Conservation (phyloP, 2,888 invertebrate genomes). For the Periphyllus acericola region DNA sequence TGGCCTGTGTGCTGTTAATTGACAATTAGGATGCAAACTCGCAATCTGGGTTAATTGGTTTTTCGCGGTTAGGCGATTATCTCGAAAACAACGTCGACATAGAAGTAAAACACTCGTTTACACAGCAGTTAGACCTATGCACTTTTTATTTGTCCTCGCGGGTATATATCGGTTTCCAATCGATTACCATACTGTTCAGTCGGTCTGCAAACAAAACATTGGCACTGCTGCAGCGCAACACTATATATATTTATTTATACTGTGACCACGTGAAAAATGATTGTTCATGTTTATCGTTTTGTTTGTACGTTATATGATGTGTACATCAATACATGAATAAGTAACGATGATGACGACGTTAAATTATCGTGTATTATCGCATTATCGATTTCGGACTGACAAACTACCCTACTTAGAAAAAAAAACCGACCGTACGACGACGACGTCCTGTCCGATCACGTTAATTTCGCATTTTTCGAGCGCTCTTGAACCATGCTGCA, state of each 20-base stretch:
- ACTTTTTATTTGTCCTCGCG: neutral
- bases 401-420: too few species aligned
- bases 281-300: neutral
- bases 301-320: neutral
- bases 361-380: neutral
- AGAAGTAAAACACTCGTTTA: constrained; percentile 19
- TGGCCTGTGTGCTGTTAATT: neutral
- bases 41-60: constrained; percentile 53
- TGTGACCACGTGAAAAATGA: neutral
- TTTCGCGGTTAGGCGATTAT: constrained; percentile 55
- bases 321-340: too few species aligned
- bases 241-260: neutral
- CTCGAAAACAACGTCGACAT: neutral
- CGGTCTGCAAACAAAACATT: neutral
- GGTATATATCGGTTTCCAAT: constrained; percentile 10
- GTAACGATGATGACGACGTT: neutral
- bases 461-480: neutral
- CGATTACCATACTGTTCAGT: constrained; percentile 1
- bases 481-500: neutral
- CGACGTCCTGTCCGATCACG: neutral
- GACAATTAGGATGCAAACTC: constrained; percentile 35
- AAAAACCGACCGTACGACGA: neutral
- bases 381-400: too few species aligned
- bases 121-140: constrained; percentile 1
- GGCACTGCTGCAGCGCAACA: neutral